These are phyloP conservation scores for Vannuccia rotundouncinata DNA, from an alignment of 2,888 invertebrate genomes.

Conservation along the genomic window DNA sequence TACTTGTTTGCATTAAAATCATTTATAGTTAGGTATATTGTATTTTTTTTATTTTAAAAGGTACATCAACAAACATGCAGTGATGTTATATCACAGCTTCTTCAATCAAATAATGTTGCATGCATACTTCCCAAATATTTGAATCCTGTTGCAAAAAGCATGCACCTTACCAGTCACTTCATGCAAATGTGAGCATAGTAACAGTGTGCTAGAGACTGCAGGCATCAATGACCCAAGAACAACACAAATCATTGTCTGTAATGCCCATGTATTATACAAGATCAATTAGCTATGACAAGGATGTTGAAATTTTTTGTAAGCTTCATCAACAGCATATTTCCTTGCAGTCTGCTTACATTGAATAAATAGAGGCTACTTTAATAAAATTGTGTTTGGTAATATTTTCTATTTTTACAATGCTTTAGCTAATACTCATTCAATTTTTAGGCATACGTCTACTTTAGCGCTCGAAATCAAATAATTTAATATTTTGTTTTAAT, in stretches of 20 bases:
- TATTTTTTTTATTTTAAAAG: slow-evolving; percentile 11
- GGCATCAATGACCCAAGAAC: too few species aligned
- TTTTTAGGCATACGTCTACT: too few species aligned
- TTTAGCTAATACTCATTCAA: neutral
- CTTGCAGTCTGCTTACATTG: neutral
- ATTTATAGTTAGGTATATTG: slow-evolving; percentile 26
- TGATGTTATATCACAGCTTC: neutral
- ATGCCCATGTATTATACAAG: slow-evolving; percentile 12
- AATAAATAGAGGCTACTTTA: neutral
- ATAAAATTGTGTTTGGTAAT: neutral
- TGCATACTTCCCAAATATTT: slow-evolving; percentile 5
- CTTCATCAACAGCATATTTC: neutral
- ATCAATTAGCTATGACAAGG: slow-evolving; percentile 21
- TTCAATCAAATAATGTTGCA: slow-evolving; percentile 4
- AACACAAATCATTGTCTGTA: neutral
- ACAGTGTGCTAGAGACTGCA: slow-evolving; percentile 10
- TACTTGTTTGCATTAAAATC: neutral
- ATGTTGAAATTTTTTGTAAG: slow-evolving; percentile 8
- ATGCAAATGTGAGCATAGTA: too few species aligned
- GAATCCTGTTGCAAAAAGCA: slow-evolving; percentile 13
- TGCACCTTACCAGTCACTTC: slow-evolving; percentile 21
- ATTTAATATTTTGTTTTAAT: too few species aligned
- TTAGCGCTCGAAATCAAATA: too few species aligned
- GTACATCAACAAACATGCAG: slow-evolving; percentile 3
- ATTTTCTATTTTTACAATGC: neutral